Conservation (phyloP, 2,888 invertebrate genomes). For the Andrena haemorrhoa region DNA sequence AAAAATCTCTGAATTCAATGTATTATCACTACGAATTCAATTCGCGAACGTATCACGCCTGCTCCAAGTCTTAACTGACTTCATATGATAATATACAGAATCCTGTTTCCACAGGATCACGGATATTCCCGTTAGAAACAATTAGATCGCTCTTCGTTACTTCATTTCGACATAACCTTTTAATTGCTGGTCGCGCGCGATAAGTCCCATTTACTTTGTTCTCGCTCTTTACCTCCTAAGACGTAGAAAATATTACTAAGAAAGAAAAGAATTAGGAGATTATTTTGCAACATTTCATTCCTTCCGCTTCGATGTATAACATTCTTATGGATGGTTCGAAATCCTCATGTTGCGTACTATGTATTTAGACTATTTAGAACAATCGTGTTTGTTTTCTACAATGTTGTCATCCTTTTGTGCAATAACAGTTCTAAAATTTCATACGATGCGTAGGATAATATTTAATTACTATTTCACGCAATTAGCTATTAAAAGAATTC, state of each 20-base stretch:
- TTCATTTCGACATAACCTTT: slow-evolving; percentile 66
- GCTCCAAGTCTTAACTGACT: slow-evolving; percentile 47
- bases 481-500: not conserved
- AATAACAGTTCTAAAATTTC: slow-evolving; percentile 9
- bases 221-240: slow-evolving; percentile 1
- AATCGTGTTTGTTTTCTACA: slow-evolving; percentile 27
- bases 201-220: slow-evolving; percentile 31
- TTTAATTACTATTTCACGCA: not conserved
- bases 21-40: slow-evolving; percentile 58
- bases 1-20: slow-evolving; percentile 72
- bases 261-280: not conserved
- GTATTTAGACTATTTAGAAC: slow-evolving; percentile 4
- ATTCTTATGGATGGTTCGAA: not conserved
- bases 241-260: not conserved
- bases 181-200: not conserved
- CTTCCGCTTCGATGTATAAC: not conserved
- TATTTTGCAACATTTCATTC: not conserved
- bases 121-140: slow-evolving; percentile 14
- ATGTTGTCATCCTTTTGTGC: slow-evolving; percentile 7
- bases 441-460: not conserved
- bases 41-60: slow-evolving; percentile 47
- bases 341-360: slow-evolving; percentile 1
- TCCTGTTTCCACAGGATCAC: slow-evolving; percentile 20
- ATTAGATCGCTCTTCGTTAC: slow-evolving; percentile 52
- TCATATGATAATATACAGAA: slow-evolving; percentile 38